phyloP scores from a whole-genome alignment of 2,888 invertebrate species.

The Hirtodrosophila trivittata region DNA sequence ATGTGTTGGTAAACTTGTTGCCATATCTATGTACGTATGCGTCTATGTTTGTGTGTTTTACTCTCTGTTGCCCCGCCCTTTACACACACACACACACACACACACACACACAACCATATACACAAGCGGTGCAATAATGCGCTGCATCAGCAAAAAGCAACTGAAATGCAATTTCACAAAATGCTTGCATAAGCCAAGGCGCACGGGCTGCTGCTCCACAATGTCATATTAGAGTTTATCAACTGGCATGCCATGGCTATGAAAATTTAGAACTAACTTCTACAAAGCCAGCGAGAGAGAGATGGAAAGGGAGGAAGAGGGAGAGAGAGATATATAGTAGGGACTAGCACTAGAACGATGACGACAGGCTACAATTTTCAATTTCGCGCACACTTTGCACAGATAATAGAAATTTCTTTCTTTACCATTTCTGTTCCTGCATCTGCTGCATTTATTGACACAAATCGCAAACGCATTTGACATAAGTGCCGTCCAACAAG shows the following conservation, averaged over 20 bases:
- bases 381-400: conserved; percentile 80
- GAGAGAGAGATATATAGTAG: neutral
- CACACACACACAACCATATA: too few relatives aligned
- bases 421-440: conserved; percentile 36
- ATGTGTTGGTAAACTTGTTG: conserved; percentile 78
- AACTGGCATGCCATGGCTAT: conserved; percentile 70
- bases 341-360: conserved; percentile 8
- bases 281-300: conserved; percentile 9
- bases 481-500: conserved; percentile 67
- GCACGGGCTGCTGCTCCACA: conserved; percentile 51
- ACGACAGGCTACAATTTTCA: conserved; percentile 70
- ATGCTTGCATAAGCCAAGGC: conserved; percentile 77
- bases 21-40: conserved; percentile 44
- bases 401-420: conserved; percentile 79
- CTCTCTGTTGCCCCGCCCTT: neutral
- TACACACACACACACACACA: too few relatives aligned
- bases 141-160: conserved; percentile 51
- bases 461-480: conserved; percentile 78
- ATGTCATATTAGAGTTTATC: conserved; percentile 78
- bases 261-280: conserved; percentile 62
- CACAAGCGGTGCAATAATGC: conserved; percentile 57
- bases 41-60: conserved; percentile 5
- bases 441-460: conserved; percentile 73
- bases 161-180: conserved; percentile 74
- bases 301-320: neutral